Base-by-base conservation (phyloP, 2,888 invertebrate species). In the Hybos culiciformis region DNA sequence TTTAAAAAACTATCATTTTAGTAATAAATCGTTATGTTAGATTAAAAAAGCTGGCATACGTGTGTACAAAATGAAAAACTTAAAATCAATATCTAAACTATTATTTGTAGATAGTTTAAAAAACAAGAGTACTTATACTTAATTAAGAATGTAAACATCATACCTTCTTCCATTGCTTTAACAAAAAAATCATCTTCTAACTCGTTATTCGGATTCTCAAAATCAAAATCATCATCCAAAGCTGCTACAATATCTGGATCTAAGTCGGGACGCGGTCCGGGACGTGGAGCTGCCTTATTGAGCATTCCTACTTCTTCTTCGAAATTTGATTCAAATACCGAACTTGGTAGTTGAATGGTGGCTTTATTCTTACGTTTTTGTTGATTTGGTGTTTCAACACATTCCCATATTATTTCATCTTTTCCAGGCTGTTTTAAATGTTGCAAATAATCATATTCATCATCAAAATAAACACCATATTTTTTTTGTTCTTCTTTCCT, bases 161-260 rank as follows among this genome's bases (percentile, higher is more conserved):
- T n/a, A 3, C 56, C 60, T 11, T 49, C 55, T 0, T 51, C 60
- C 55, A 59, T 60, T 1, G 93, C 94, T 45, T 86, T 63, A 54
- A 78, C 70, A 37, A 96, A 78, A 60, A 97, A 96, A 68, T 97
- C 83, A 62, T 97, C 96, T 51, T 94, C 94, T 4, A 97, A 66
- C 50, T 78, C 64, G 66, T 91, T 90, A 0, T 83, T 77, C 0
- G 86, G 85, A 62, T 90, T 76, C 2, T 81, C 77, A 57, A 73
- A 88, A 59, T 92, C 78, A 61, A 88, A 93, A 64, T 93, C 93
- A 48, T 91, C 91, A 59, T 94, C 94, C 64, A 96, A 70, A 0
- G 90, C 92, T 5, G 90, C 93, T 1, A 92, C 80, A 24, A 96
- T 72, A 56, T 96, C 96, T 0, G 93, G 90, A 62, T 96, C 96